A percentile compares a stretch with the other conserved stretches of the same genome.
These are phyloP conservation scores for Pristionchus mayeri DNA, from an alignment of 2,888 invertebrate genomes.

Conservation along the genomic window DNA sequence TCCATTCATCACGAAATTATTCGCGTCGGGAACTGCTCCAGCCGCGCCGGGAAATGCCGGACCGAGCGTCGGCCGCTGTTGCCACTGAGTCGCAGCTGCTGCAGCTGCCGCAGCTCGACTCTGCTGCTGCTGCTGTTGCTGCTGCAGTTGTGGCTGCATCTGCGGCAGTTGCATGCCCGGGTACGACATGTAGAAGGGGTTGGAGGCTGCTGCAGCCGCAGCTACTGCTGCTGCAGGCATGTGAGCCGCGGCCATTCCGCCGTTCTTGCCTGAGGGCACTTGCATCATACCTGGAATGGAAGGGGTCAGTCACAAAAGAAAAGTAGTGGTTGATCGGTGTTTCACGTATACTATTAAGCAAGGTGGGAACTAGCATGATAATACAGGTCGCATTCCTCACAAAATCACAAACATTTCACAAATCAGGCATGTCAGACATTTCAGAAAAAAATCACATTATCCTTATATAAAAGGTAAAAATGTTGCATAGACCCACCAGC, in stretches of 20 bases:
- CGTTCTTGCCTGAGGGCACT: background rate
- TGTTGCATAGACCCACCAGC: background rate
- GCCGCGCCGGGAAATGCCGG: constrained; percentile 21
- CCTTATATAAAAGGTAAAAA: too few species aligned
- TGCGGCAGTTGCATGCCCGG: constrained; percentile 26
- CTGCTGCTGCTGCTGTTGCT: background rate
- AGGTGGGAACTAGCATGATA: too few species aligned
- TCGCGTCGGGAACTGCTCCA: background rate
- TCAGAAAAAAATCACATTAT: too few species aligned
- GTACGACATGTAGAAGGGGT: background rate
- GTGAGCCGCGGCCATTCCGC: background rate
- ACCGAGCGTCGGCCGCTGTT: background rate
- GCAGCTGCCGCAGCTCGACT: background rate
- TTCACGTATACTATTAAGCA: too few species aligned
- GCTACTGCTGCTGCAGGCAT: background rate
- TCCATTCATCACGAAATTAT: background rate
- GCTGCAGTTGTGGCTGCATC: constrained; percentile 38
- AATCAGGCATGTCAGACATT: too few species aligned
- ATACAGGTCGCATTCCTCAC: too few species aligned
- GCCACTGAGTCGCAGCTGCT: background rate
- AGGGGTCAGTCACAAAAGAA: too few species aligned
- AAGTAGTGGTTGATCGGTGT: too few species aligned
- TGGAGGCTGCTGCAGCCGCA: background rate
- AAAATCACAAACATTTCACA: too few species aligned
- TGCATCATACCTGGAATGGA: constrained; percentile 2